A percentile compares a stretch with the other conserved stretches of the same genome.
Evolutionary conservation across 2,888 invertebrate species (phyloP).

Genomic region (Allacma fusca): DNA sequence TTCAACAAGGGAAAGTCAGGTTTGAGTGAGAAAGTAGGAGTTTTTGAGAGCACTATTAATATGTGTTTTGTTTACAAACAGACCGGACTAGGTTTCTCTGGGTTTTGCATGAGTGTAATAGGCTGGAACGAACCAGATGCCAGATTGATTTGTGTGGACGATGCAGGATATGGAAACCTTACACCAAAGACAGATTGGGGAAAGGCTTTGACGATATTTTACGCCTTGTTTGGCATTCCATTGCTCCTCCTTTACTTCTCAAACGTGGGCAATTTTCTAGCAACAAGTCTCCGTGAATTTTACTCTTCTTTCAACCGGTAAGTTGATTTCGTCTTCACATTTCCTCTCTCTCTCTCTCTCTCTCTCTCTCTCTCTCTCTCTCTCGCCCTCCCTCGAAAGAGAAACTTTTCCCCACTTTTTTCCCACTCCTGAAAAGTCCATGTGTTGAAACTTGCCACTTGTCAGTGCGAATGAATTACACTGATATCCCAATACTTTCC

Average conservation of each 20-base stretch:
- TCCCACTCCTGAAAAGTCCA: neutral
- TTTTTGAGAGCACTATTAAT: no score
- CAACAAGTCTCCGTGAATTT: conserved; percentile 60
- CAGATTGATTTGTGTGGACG: conserved; percentile 35
- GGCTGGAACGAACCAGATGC: neutral
- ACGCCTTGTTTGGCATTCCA: conserved; percentile 61
- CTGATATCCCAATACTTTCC: neutral
- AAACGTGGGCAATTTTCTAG: conserved; percentile 60
- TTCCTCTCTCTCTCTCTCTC: neutral
- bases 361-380: conserved; percentile 1
- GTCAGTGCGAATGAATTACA: conserved; percentile 16
- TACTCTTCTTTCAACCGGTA: conserved; percentile 60
- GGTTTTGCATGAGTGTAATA: conserved; percentile 13
- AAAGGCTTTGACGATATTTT: conserved; percentile 60
- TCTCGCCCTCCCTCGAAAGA: no score
- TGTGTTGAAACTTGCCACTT: conserved; percentile 12
- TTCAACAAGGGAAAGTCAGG: no score
- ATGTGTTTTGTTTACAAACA: neutral
- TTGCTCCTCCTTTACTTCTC: conserved; percentile 61
- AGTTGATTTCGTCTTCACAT: conserved; percentile 48
- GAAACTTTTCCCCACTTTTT: neutral
- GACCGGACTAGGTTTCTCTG: neutral
- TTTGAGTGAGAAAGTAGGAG: no score
- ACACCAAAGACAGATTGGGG: conserved; percentile 61
- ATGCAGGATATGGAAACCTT: conserved; percentile 59